Percentiles rank a stretch among this genome's conserved stretches.
Conservation (phyloP, 2,113 vertebrate species). For the Apteryx mantelli region DNA sequence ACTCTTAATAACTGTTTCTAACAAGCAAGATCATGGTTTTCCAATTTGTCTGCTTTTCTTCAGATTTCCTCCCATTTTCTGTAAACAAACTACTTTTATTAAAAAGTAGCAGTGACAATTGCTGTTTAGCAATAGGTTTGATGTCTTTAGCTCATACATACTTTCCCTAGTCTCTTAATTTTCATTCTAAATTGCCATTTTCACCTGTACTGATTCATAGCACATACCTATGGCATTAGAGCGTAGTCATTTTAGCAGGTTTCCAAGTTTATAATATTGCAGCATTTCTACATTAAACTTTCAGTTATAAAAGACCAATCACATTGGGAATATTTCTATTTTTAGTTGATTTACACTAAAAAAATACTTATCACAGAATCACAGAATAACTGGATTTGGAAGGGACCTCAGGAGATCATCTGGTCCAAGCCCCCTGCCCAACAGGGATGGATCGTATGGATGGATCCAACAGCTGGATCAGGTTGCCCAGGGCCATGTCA, state of each 20-base stretch:
- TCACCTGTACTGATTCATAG: background rate
- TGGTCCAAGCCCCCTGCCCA: too few species aligned
- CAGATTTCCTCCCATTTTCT: background rate
- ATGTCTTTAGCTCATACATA: background rate
- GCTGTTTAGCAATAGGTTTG: background rate
- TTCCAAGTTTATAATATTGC: background rate
- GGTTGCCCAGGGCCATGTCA: too few species aligned
- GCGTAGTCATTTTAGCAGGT: background rate
- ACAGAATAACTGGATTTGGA: too few species aligned
- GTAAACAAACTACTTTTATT: background rate
- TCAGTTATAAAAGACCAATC: background rate
- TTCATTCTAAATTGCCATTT: background rate
- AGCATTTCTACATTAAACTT: background rate
- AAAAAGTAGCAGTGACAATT: background rate
- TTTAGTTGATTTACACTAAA: background rate
- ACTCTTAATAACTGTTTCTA: background rate
- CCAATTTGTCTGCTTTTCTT: background rate
- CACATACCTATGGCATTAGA: background rate
- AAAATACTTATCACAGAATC: background rate
- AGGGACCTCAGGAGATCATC: too few species aligned
- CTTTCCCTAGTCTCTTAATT: background rate
- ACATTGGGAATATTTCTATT: background rate
- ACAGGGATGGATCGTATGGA: too few species aligned
- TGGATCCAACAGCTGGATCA: too few species aligned
- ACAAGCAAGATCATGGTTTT: background rate